phyloP scores from a whole-genome alignment of 2,113 vertebrate genomes.

The Ophthalmolycus amberensis region DNA sequence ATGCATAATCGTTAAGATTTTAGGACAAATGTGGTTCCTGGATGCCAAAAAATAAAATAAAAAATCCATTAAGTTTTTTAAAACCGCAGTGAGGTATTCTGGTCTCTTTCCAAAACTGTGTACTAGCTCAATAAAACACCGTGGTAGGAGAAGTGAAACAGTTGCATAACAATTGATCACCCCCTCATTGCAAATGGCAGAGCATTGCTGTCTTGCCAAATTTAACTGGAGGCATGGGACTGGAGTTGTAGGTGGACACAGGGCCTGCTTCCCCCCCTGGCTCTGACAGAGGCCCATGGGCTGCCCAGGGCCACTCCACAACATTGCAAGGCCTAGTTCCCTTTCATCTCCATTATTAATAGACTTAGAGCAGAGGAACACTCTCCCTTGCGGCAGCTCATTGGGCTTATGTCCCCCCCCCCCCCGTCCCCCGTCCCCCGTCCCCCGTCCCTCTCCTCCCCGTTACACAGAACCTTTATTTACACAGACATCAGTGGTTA shows the following conservation, averaged over 20 bases:
- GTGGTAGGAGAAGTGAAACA: constrained; percentile 48
- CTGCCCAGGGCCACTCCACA: constrained; percentile 64
- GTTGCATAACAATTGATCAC: constrained; percentile 68
- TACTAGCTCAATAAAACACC: constrained; percentile 24
- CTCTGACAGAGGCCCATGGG: constrained; percentile 68
- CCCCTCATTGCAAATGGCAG: constrained; percentile 60
- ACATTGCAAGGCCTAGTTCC: constrained; percentile 64
- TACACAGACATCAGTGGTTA: constrained; percentile 72
- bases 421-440: neutral
- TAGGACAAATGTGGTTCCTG: neutral
- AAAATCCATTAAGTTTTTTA: constrained; percentile 12
- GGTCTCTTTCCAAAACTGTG: constrained; percentile 17
- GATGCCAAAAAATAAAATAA: constrained; percentile 2
- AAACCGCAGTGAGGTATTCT: constrained; percentile 2
- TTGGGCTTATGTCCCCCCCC: constrained; percentile 53
- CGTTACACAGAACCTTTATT: constrained; percentile 67
- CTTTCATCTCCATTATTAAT: constrained; percentile 79
- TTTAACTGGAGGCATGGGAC: constrained; percentile 58
- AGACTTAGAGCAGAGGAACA: constrained; percentile 63
- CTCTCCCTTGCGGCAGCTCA: constrained; percentile 65
- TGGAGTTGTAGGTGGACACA: constrained; percentile 60
- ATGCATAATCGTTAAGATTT: constrained; percentile 30
- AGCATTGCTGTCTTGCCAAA: constrained; percentile 52
- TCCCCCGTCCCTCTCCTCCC: constrained; percentile 6
- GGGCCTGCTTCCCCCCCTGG: constrained; percentile 42